Conservation (phyloP, 2,797 vertebrate genomes). For the Merluccius polli region DNA sequence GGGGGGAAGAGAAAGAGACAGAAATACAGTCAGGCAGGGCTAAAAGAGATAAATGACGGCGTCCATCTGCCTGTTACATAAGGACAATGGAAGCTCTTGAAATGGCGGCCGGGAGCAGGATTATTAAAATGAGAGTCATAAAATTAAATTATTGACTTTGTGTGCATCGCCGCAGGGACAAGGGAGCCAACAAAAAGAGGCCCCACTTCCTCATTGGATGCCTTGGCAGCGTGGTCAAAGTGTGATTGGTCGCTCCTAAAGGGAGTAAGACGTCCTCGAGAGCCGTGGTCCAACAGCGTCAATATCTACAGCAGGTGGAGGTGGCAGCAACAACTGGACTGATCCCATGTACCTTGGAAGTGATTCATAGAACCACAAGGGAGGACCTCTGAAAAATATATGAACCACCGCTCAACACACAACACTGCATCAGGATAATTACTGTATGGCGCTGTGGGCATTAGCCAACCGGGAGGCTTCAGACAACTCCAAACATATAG, state of each 20-base stretch:
- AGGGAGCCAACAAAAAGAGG: background rate
- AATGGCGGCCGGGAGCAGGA: constrained; percentile 43
- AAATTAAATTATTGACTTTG: constrained; percentile 50
- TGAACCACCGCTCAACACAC: background rate
- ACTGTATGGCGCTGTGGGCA: background rate
- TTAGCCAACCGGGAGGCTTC: constrained; percentile 3
- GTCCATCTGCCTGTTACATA: background rate
- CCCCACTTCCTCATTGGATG: background rate
- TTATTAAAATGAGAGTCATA: constrained; percentile 55
- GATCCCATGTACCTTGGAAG: background rate
- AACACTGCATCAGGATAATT: background rate
- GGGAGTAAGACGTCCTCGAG: background rate
- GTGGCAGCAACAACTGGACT: background rate
- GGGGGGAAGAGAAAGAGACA: background rate
- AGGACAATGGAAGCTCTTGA: constrained; percentile 44
- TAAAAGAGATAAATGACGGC: background rate
- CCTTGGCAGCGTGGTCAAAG: background rate
- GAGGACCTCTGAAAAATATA: background rate
- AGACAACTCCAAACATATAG: background rate
- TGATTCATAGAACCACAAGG: background rate
- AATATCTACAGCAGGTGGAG: too few species aligned
- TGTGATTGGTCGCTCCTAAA: background rate
- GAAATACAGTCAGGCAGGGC: background rate
- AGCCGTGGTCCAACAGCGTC: background rate
- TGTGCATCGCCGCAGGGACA: background rate